A percentile compares a stretch with the other conserved stretches of the same genome.
Evolutionary conservation across 2,113 vertebrate species (phyloP).

Genomic region (Equus przewalskii): DNA sequence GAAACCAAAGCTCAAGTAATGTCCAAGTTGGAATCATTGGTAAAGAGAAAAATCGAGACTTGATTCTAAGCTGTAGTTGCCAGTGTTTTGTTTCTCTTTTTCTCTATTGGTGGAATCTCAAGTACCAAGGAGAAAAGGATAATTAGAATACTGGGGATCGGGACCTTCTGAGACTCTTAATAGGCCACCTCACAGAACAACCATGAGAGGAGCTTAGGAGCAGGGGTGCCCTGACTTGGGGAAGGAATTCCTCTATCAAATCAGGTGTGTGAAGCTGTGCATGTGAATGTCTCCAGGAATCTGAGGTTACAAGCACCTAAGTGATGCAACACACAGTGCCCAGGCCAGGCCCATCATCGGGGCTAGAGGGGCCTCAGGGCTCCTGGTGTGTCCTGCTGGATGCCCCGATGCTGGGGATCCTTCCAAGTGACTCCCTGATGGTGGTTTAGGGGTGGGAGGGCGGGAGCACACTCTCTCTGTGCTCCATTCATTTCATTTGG

Average conservation of each 20-base stretch:
- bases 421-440: neutral
- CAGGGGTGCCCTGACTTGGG: no score
- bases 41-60: neutral
- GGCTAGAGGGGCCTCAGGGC: neutral
- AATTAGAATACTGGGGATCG: neutral
- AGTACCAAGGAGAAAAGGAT: neutral
- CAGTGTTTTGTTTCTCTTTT: neutral
- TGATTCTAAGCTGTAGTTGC: neutral
- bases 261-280: neutral
- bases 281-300: neutral
- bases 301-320: neutral
- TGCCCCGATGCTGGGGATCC: no score
- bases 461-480: neutral
- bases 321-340: rapidly evolving
- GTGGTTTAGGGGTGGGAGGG: neutral
- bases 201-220: neutral
- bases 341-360: neutral
- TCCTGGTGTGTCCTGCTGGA: neutral
- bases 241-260: neutral
- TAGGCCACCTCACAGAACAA: neutral
- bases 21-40: neutral
- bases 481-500: neutral
- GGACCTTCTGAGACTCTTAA: neutral
- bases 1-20: neutral
- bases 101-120: neutral